Conservation (phyloP, 2,797 vertebrate species). For the Pempheris klunzingeri region DNA sequence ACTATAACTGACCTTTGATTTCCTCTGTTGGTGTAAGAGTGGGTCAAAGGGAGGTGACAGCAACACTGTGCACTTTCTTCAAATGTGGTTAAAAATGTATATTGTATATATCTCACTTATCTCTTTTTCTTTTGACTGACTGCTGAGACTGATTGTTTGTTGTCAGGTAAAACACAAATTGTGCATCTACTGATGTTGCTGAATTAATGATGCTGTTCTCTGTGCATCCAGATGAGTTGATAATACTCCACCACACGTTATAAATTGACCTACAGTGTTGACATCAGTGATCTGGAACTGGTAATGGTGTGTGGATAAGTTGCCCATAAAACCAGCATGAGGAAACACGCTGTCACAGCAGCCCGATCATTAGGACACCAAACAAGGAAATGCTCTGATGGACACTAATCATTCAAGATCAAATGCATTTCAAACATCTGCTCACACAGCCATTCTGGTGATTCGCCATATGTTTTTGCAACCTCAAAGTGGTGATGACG, state of each 20-base stretch:
- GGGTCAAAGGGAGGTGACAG: constrained; percentile 18
- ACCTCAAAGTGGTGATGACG: constrained; percentile 36
- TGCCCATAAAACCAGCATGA: constrained; percentile 66
- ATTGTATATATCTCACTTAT: background rate
- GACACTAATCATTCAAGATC: constrained; percentile 80
- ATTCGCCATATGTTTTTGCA: constrained; percentile 64
- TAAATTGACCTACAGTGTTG: constrained; percentile 65
- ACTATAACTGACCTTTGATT: constrained; percentile 28
- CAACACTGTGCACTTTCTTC: constrained; percentile 13
- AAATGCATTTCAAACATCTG: constrained; percentile 81
- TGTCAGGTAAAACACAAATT: constrained; percentile 5
- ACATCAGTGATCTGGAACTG: constrained; percentile 70
- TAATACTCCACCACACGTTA: constrained; percentile 40
- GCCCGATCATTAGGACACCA: constrained; percentile 68
- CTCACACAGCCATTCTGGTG: constrained; percentile 58
- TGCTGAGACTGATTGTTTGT: constrained; percentile 14
- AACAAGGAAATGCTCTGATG: constrained; percentile 74
- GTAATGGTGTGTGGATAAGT: constrained; percentile 69
- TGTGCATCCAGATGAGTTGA: constrained; percentile 49
- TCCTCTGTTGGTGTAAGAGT: constrained; percentile 10
- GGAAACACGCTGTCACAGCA: constrained; percentile 69
- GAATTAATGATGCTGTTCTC: constrained; percentile 49
- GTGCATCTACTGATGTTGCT: constrained; percentile 6
- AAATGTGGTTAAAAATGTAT: constrained; percentile 20
- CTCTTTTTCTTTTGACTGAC: constrained; percentile 2